phyloP scores from a whole-genome alignment of 2,113 vertebrate species.

The Hassar affinis region DNA sequence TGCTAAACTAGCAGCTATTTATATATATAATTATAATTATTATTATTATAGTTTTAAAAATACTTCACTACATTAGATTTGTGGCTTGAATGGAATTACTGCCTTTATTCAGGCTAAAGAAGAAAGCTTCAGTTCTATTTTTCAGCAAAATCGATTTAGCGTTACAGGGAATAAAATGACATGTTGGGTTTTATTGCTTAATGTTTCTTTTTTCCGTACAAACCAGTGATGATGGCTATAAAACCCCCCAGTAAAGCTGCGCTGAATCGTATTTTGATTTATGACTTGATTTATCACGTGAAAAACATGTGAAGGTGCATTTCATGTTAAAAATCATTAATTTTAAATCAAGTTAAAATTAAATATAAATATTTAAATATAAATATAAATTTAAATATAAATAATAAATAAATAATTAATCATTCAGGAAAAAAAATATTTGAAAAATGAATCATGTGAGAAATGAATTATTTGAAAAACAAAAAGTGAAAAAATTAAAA shows the following conservation, averaged over 20 bases:
- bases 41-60: not conserved
- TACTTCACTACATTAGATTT: not conserved
- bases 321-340: too few species aligned
- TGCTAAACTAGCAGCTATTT: not conserved
- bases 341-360: too few species aligned
- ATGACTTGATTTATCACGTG: not conserved
- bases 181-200: not conserved
- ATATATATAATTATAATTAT: too few species aligned
- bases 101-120: not conserved
- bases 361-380: too few species aligned
- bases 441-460: too few species aligned
- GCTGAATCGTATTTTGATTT: too few species aligned
- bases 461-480: too few species aligned
- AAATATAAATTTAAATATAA: too few species aligned
- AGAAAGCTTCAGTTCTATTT: not conserved
- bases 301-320: not conserved
- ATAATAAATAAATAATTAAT: too few species aligned
- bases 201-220: not conserved
- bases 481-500: too few species aligned
- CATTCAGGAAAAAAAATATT: too few species aligned
- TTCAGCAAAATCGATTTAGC: not conserved
- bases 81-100: not conserved
- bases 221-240: not conserved
- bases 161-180: not conserved
- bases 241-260: too few species aligned